These are phyloP conservation scores for Neelides folsomi DNA, from an alignment of 2,888 invertebrate species.

Conservation along the genomic window DNA sequence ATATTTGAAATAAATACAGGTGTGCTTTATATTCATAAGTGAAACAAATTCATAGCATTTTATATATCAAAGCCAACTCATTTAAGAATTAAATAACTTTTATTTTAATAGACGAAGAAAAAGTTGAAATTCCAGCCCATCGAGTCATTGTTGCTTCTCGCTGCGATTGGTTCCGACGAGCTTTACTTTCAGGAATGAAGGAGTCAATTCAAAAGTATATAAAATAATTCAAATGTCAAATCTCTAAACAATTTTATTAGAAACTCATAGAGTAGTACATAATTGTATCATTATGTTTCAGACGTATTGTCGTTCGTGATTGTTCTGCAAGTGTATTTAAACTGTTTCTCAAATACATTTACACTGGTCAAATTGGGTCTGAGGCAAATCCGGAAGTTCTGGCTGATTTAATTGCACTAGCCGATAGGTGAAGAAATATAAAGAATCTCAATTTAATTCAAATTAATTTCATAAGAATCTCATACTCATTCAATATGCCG, in stretches of 20 bases:
- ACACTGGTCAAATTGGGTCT: conserved; percentile 39
- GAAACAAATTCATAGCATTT: conserved; percentile 19
- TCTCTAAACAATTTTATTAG: neutral
- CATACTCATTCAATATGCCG: neutral
- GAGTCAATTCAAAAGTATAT: conserved; percentile 54
- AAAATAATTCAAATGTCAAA: neutral
- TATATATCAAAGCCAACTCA: neutral
- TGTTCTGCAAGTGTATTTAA: conserved; percentile 50
- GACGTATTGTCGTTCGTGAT: conserved; percentile 54
- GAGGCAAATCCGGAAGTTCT: conserved; percentile 35
- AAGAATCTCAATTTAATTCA: too few species aligned
- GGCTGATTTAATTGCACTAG: conserved; percentile 50
- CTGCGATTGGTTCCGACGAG: conserved; percentile 57
- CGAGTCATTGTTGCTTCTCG: conserved; percentile 52
- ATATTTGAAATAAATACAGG: conserved; percentile 45
- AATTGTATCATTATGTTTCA: too few species aligned
- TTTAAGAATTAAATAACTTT: neutral
- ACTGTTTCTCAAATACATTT: conserved; percentile 50
- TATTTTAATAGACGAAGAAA: conserved; percentile 16
- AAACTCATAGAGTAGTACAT: neutral
- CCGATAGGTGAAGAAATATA: too few species aligned
- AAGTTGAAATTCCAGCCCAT: conserved; percentile 41
- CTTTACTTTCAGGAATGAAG: conserved; percentile 54
- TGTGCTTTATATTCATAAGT: conserved; percentile 34
- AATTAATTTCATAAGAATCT: neutral